Evolutionary conservation across 2,113 vertebrate species (phyloP).

Genomic region (Saguinus imperator): DNA sequence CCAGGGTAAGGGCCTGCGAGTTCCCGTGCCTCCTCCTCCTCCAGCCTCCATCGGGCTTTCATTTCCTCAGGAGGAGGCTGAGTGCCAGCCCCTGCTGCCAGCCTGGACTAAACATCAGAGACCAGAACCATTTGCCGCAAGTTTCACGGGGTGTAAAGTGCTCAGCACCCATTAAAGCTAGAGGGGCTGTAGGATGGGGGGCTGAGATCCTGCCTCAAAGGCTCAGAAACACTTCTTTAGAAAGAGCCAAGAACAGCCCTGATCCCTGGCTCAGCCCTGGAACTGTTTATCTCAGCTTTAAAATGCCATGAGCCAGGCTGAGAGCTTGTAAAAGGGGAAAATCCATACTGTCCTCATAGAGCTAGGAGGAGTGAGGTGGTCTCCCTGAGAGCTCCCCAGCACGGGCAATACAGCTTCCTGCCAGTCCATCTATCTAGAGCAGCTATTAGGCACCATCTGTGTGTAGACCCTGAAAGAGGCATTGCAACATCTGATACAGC

Average conservation of each 20-base stretch:
- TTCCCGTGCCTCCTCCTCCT: not conserved
- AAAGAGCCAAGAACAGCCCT: slow-evolving; percentile 46
- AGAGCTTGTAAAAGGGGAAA: slow-evolving; percentile 44
- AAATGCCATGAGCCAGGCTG: slow-evolving; percentile 15
- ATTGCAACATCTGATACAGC: rapidly evolving
- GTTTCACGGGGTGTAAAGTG: slow-evolving; percentile 69
- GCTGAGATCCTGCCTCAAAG: slow-evolving; percentile 59
- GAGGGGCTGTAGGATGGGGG: not conserved
- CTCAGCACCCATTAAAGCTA: slow-evolving; percentile 75
- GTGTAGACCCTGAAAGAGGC: not conserved
- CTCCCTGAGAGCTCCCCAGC: not conserved
- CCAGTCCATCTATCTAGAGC: not conserved
- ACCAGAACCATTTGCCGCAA: slow-evolving; percentile 33
- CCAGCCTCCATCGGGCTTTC: slow-evolving; percentile 57
- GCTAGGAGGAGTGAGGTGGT: not conserved
- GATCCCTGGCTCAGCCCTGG: slow-evolving; percentile 55
- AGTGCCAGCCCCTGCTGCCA: slow-evolving; percentile 52
- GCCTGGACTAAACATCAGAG: slow-evolving; percentile 76
- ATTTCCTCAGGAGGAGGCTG: slow-evolving; percentile 50
- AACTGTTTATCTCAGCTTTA: slow-evolving; percentile 68
- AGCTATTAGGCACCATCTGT: not conserved
- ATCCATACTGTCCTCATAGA: not conserved
- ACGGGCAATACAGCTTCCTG: not conserved
- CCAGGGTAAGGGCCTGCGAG: not conserved
- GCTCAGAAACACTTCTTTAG: slow-evolving; percentile 56